Percentiles rank a stretch among this genome's conserved stretches.
Evolutionary conservation across 2,113 vertebrate genomes (phyloP).

Genomic region (Megaceryle torquata): DNA sequence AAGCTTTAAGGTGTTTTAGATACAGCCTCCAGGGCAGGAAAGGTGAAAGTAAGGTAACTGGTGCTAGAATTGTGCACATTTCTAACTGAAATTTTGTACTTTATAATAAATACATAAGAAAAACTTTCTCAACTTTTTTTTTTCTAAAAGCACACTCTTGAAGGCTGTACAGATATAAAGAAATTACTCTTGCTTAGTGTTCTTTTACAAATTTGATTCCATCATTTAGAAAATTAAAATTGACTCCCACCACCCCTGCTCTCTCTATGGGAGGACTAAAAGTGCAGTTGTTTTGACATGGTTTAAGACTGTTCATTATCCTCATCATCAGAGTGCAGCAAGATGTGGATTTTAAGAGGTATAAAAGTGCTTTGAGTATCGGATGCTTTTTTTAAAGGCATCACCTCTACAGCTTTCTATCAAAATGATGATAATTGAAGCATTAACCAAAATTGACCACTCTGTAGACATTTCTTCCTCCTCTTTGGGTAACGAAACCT

Average conservation of each 20-base stretch:
- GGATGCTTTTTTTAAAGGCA: neutral
- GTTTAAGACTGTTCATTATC: conserved; percentile 11
- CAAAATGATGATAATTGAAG: neutral
- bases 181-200: neutral
- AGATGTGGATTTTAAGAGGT: neutral
- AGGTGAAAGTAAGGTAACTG: neutral
- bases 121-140: neutral
- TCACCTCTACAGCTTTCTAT: neutral
- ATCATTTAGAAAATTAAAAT: conserved; percentile 4
- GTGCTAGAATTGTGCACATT: neutral
- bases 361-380: neutral
- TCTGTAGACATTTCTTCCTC: neutral
- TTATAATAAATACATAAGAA: neutral
- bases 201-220: neutral
- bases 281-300: neutral
- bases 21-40: neutral
- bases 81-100: neutral
- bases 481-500: neutral
- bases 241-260: neutral
- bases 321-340: neutral
- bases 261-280: neutral
- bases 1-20: neutral
- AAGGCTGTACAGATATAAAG: neutral
- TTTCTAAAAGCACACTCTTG: neutral
- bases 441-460: neutral